Conservation (phyloP, 2,113 vertebrate species). For the Nematolebias whitei region DNA sequence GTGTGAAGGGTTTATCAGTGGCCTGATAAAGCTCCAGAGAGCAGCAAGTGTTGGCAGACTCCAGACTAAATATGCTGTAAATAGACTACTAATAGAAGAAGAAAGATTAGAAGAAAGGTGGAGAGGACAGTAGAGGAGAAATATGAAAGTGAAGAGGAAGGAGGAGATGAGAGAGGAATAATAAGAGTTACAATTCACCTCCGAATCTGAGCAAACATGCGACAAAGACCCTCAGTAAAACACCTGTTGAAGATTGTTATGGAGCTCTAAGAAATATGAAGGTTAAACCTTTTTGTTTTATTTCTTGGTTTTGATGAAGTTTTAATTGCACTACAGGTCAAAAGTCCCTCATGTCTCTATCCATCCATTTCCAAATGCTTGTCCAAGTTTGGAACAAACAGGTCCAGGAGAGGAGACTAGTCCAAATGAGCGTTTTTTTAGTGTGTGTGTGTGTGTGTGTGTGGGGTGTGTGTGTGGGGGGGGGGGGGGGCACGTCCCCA, state of each 20-base stretch:
- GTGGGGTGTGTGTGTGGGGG: too few relatives aligned
- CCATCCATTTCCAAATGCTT: background rate
- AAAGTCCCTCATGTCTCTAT: too few relatives aligned
- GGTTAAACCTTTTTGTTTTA: background rate
- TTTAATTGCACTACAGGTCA: background rate
- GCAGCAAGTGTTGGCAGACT: constrained; percentile 68
- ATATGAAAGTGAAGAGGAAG: constrained; percentile 58
- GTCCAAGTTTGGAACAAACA: background rate
- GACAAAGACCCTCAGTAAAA: background rate
- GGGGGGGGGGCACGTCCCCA: too few relatives aligned
- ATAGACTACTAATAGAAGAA: constrained; percentile 77
- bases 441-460: too few relatives aligned
- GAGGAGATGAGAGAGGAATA: constrained; percentile 63
- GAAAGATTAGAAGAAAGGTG: constrained; percentile 67
- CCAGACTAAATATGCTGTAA: constrained; percentile 70
- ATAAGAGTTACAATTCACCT: constrained; percentile 41
- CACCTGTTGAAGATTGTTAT: constrained; percentile 49
- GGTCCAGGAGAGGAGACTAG: background rate
- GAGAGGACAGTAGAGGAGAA: constrained; percentile 71
- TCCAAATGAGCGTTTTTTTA: too few relatives aligned
- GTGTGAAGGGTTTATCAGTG: constrained; percentile 64
- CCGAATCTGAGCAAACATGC: constrained; percentile 17
- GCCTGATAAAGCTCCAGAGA: constrained; percentile 74
- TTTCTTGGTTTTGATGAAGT: background rate
- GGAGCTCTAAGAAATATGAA: constrained; percentile 8